Evolutionary conservation across 2,888 invertebrate genomes (phyloP), one percentile per base, ranked within the genome.

Genomic region (Mylabris sibirica): DNA sequence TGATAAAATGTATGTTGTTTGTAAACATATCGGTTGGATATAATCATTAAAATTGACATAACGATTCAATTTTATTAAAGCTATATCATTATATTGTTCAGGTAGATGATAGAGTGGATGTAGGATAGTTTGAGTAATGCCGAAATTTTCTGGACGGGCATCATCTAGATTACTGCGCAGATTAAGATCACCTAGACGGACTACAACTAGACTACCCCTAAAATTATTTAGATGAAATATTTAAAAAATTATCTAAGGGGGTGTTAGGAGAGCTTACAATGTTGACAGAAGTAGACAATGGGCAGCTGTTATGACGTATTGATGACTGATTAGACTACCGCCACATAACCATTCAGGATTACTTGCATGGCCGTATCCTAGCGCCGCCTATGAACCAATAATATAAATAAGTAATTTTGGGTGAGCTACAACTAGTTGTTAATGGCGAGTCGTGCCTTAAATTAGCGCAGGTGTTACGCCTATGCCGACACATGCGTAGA

Each of bases 251-350:
- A n/a, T n/a, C n/a, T 35, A 11, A 35, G 35, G 35, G 38, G 17
- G 22, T 17, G 14, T 30, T 22, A 53, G 30, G 61, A 1, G 49
- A 49, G 76, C 80, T 77, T 78, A 82, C 80, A 77, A 59, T 53
- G 74, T 66, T 61, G 67, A 60, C 5, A 76, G 66, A 60, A 73
- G 65, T n/a, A 81, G 79, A 75, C 92, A 93, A 80, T 93, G 92
- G 0, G 90, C 92, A 0, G 92, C 92, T 0, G 92, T 90, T 3
- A 93, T 78, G 35, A 93, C 88, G 80, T 88, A 91, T 8, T 84
- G 84, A 1, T 90, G 79, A 64, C 90, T 90, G 66, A 93, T 88
- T 8, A 93, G 84, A 12, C 89, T 87, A 0, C 92, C 93, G 0
- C 92, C 92, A 75, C 93, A 93, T 3, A 78, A 77, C 87, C 89